Evolutionary conservation across 2,888 invertebrate genomes (phyloP).

Genomic region (Eurytoma californica): DNA sequence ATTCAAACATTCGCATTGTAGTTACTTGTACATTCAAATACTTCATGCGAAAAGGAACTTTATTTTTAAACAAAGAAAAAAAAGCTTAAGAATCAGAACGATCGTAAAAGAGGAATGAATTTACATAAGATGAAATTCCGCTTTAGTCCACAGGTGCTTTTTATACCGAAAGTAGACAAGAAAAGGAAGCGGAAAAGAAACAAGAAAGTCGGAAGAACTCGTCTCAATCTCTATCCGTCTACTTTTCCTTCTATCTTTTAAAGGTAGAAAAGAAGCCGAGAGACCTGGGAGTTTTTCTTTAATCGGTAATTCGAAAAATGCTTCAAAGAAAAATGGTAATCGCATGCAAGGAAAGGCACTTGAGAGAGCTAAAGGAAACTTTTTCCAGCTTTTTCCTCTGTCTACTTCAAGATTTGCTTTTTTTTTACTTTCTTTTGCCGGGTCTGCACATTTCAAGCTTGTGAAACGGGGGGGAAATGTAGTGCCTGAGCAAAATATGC

Average conservation of each 20-base stretch:
- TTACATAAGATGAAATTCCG: slow-evolving; percentile 37
- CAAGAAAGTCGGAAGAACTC: slow-evolving; percentile 25
- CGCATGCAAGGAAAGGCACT: slow-evolving; percentile 7
- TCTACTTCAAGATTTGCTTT: background rate
- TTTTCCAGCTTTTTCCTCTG: slow-evolving; percentile 7
- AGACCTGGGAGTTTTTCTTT: slow-evolving; percentile 9
- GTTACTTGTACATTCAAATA: slow-evolving; percentile 15
- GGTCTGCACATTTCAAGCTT: background rate
- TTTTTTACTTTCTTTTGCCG: background rate
- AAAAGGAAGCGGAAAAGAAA: slow-evolving; percentile 1
- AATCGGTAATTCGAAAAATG: slow-evolving; percentile 42
- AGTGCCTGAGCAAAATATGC: background rate
- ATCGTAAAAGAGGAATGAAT: slow-evolving; percentile 33
- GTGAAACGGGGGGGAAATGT: slow-evolving; percentile 1
- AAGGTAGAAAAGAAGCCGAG: background rate
- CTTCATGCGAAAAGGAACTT: background rate
- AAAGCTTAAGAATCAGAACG: slow-evolving; percentile 32
- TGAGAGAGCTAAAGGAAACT: slow-evolving; percentile 8
- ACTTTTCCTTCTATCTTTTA: slow-evolving; percentile 15
- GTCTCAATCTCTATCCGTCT: slow-evolving; percentile 27
- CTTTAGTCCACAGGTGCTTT: slow-evolving; percentile 34
- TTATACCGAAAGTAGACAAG: slow-evolving; percentile 11
- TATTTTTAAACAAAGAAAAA: slow-evolving; percentile 1
- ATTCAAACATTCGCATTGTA: slow-evolving; percentile 4
- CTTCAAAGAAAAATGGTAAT: slow-evolving; percentile 34